These are phyloP conservation scores for Crotophaga sulcirostris DNA, from an alignment of 2,113 vertebrate genomes.

Conservation along the genomic window DNA sequence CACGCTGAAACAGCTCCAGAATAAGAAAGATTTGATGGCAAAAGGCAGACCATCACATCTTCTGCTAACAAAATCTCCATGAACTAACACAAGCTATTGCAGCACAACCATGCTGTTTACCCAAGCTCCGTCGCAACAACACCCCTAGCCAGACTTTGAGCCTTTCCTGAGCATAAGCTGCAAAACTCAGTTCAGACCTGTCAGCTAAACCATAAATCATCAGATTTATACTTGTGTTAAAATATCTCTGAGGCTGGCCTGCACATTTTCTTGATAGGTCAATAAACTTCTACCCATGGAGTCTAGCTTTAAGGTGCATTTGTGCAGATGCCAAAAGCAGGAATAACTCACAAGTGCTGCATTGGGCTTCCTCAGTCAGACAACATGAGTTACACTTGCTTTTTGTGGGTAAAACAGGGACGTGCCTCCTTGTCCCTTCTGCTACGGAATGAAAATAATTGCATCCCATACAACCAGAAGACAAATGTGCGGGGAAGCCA, in stretches of 20 bases:
- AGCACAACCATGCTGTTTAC: background rate
- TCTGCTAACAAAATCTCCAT: background rate
- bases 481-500: background rate
- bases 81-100: fast-evolving
- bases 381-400: background rate
- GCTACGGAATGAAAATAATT: background rate
- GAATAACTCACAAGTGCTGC: background rate
- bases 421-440: background rate
- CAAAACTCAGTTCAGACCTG: background rate
- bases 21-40: background rate
- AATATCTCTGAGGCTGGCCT: background rate
- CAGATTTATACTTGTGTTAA: background rate
- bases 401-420: background rate
- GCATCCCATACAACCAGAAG: background rate
- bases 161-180: background rate
- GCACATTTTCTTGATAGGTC: background rate
- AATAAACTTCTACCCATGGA: background rate
- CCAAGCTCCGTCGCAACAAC: background rate
- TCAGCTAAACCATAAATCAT: background rate
- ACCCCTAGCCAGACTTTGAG: background rate
- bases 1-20: background rate
- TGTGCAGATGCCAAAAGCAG: background rate
- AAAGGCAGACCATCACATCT: background rate
- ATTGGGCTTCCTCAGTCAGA: background rate
- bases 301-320: background rate